Base-by-base conservation (phyloP, 2,113 vertebrate species). In the Heterotilapia buettikoferi region DNA sequence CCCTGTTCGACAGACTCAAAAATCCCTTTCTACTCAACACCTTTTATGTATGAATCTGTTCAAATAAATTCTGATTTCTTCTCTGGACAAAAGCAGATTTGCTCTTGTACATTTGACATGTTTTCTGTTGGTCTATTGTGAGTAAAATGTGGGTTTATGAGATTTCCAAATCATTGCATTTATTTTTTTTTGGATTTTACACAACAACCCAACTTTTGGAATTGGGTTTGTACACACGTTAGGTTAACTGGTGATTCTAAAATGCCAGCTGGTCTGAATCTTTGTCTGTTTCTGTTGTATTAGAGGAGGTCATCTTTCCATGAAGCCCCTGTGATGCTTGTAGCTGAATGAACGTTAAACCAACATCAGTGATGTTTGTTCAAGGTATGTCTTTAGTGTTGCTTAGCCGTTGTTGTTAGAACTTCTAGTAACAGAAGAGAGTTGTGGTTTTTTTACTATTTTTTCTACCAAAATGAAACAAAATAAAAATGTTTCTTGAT, bases 361-460 rank as follows among this genome's bases (percentile, higher is more conserved):
- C 4, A 4, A 63, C 59, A 63, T 63, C 59, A 0, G 1, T 0
- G 29, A 63, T 33, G 59, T 63, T 63, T 63, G 18, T 63, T 63
- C 59, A 6, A 33, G 5, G 29, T 61, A 33, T 33, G 29, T 63
- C 5, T 19, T 63, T 0, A 63, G 59, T 63, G 59, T 33, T 63
- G 29, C 18, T 36, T 26, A 54, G n/a, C 53, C 10, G 10, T 24
- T 54, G 10, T 54, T 54, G n/a, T 12, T 54, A 54, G 53, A 12
- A 6, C n/a, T 21, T 21, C 52, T 12, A 54, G 53, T 24, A 54
- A 54, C n/a, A 54, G 53, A 54, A 2, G n/a, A 11, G n/a, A 53
- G 1, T 3, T 53, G 19, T 19, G 36, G 9, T 9, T 38, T 54
- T 54, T 53, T 21, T 21, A 21, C 52, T 2, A 54, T 0, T 12